phyloP scores from a whole-genome alignment of 2,113 vertebrate genomes.

The Odocoileus hemionus region DNA sequence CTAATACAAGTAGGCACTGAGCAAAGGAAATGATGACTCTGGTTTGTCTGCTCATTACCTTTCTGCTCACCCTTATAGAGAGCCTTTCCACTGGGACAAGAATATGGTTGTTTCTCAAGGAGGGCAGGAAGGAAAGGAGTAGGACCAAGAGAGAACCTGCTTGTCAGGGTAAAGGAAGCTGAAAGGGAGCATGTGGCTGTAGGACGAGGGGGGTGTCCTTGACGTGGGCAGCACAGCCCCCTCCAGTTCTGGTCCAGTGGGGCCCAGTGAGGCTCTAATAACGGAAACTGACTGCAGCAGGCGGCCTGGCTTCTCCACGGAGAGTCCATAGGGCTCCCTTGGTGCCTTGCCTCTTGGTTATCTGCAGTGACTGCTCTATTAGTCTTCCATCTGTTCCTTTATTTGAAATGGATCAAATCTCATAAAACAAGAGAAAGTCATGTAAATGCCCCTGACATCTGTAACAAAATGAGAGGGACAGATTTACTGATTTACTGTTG shows the following conservation, averaged over 20 bases:
- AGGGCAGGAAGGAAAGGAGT: neutral
- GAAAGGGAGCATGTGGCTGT: neutral
- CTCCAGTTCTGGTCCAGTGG: neutral
- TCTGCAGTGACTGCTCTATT: neutral
- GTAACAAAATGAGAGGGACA: neutral
- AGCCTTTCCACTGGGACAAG: neutral
- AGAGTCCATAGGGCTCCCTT: neutral
- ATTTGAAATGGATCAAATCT: constrained; percentile 35
- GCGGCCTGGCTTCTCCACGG: neutral
- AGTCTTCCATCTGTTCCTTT: constrained; percentile 50
- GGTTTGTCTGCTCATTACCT: neutral
- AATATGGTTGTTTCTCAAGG: neutral
- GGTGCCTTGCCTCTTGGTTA: neutral
- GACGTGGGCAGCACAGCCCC: no score
- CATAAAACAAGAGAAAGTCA: constrained; percentile 28
- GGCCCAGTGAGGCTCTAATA: neutral
- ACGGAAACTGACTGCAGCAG: neutral
- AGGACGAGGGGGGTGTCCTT: neutral
- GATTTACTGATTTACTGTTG: neutral
- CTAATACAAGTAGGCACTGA: neutral
- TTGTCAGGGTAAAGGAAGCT: neutral
- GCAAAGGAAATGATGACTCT: neutral
- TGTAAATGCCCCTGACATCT: neutral
- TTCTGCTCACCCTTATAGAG: neutral
- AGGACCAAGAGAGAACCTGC: neutral